Base-by-base conservation (phyloP, 2,888 invertebrate species). In the Anoncus sp. region DNA sequence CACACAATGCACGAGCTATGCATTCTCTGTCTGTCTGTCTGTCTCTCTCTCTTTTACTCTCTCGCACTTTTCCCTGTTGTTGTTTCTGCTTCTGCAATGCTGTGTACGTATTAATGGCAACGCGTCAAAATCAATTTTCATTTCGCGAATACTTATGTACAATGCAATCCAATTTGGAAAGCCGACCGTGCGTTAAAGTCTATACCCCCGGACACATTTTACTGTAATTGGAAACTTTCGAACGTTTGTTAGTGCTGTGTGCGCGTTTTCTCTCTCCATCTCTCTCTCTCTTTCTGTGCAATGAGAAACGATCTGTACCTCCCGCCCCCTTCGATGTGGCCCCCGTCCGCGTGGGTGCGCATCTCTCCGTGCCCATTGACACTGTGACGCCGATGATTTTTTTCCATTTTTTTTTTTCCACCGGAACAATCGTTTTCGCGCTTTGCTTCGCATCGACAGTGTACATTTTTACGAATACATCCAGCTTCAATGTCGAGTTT, bases 61-160 rank as follows among this genome's bases (percentile, higher is more conserved):
- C 51, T 51, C 3, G 38, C 51, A 67, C 53, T 67, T 70, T 67
- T 60, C 47, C 59, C 59, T 51, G 84, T 59, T 62, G 55, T 60
- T 59, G 47, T 43, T 57, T 40, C 63, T 38, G 75, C 60, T 69
- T 60, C 45, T 65, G 59, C 59, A 35, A 31, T 71, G 65, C 62
- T 74, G 70, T 74, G 70, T 80, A 82, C 85, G 87, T 88, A 90
- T 89, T 89, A 89, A 90, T 87, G 89, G 88, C 85, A 82, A 82
- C 86, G 85, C 87, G 88, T 90, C 90, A 88, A 87, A 89, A 89
- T 90, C 89, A 89, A 90, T 90, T 90, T 89, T 89, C 89, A 89
- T 89, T 89, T 88, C 86, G 83, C 85, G 85, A 87, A 89, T 89
- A 90, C 88, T 88, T 89, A 89, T 89, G 88, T 89, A 89, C 86